phyloP scores from a whole-genome alignment of 2,888 invertebrate species.

The Empis stercorea region DNA sequence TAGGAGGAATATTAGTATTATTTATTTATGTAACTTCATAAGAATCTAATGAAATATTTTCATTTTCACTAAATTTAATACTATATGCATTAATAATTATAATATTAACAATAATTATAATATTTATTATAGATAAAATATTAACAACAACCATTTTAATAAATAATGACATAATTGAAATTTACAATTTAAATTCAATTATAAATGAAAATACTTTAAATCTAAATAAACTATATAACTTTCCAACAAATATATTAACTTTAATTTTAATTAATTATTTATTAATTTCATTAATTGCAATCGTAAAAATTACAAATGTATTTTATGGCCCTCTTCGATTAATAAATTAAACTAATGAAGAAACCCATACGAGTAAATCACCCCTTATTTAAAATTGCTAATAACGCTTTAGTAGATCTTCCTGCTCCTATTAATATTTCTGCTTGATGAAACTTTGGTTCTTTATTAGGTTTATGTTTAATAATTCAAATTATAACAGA shows the following conservation, averaged over 20 bases:
- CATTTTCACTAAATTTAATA: constrained; percentile 27
- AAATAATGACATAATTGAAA: constrained; percentile 32
- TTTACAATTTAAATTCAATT: constrained; percentile 19
- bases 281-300: constrained; percentile 44
- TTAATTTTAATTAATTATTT: constrained; percentile 45
- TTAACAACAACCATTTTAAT: constrained; percentile 30
- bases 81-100: constrained; percentile 20
- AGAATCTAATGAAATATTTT: constrained; percentile 48
- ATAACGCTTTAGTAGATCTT: constrained; percentile 45
- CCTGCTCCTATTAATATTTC: constrained; percentile 50
- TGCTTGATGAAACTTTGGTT: constrained; percentile 56
- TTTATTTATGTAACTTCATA: constrained; percentile 52
- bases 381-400: constrained; percentile 44
- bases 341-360: constrained; percentile 37
- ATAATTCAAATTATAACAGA: constrained; percentile 54
- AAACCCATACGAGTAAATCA: constrained; percentile 37
- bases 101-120: constrained; percentile 19
- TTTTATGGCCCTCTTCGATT: constrained; percentile 42
- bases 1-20: constrained; percentile 50
- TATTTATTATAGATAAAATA: constrained; percentile 20
- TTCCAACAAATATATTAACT: constrained; percentile 39
- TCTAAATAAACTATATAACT: constrained; percentile 43
- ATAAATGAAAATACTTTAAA: constrained; percentile 37
- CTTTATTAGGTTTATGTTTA: constrained; percentile 48
- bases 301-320: constrained; percentile 44